phyloP scores from a whole-genome alignment of 2,797 vertebrate genomes.

The Fistularia tabacaria region DNA sequence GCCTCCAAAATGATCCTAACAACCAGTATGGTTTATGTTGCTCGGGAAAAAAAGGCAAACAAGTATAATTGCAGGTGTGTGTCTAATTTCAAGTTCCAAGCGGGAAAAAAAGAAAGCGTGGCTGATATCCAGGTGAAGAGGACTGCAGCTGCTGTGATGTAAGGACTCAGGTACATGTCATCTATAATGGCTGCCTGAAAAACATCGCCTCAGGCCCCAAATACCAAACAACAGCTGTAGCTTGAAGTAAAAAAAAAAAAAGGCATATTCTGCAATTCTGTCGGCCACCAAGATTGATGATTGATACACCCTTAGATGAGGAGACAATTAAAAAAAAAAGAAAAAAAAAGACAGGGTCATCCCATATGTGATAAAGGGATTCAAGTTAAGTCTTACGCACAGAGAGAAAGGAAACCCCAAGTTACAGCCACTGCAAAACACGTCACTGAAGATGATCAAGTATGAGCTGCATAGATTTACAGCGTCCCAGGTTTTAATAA shows the following conservation, averaged over 20 bases:
- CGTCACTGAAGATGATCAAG: no score
- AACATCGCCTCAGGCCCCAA: slow-evolving; percentile 40
- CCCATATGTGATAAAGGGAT: no score
- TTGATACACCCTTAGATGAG: slow-evolving; percentile 1
- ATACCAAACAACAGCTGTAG: slow-evolving; percentile 64
- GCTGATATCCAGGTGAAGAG: slow-evolving; percentile 36
- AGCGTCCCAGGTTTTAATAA: slow-evolving; percentile 5
- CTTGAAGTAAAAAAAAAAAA: slow-evolving; percentile 25
- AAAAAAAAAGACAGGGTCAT: no score
- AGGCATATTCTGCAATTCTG: slow-evolving; percentile 5
- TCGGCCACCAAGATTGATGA: slow-evolving; percentile 4
- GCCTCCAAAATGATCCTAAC: slow-evolving; percentile 32
- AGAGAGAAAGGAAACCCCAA: no score
- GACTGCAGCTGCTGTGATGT: slow-evolving; percentile 16
- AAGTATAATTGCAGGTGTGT: slow-evolving; percentile 47
- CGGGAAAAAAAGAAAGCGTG: slow-evolving; percentile 28
- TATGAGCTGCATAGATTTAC: slow-evolving; percentile 9
- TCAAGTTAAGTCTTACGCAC: no score
- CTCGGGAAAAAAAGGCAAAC: slow-evolving; percentile 16
- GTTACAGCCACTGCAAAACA: no score
- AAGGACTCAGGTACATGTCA: not conserved
- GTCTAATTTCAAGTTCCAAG: slow-evolving; percentile 23
- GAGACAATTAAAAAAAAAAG: no score
- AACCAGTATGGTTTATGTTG: slow-evolving; percentile 40
- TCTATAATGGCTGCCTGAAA: slow-evolving; percentile 53